Conservation (phyloP, 2,113 vertebrate genomes). For the Anseranas semipalmata region DNA sequence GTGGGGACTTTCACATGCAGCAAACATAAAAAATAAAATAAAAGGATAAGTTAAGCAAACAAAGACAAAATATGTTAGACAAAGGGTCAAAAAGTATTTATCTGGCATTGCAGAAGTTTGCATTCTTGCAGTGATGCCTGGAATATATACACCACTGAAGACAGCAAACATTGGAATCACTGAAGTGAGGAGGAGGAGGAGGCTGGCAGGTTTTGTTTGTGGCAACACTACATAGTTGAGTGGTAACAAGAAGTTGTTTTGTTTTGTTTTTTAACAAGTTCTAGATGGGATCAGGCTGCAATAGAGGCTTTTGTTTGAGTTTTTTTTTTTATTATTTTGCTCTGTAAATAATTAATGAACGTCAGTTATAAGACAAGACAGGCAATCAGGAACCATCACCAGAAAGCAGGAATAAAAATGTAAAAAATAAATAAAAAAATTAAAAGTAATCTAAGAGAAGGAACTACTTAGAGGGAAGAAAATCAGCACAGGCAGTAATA, state of each 20-base stretch:
- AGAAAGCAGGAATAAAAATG: constrained; percentile 86
- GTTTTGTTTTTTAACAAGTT: constrained; percentile 75
- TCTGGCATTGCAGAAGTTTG: constrained; percentile 68
- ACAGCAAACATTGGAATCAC: constrained; percentile 50
- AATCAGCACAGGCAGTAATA: constrained; percentile 75
- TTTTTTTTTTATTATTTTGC: constrained; percentile 57
- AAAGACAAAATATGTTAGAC: constrained; percentile 76
- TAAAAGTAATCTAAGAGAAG: constrained; percentile 72
- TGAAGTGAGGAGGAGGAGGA: constrained; percentile 68
- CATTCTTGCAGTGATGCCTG: constrained; percentile 61
- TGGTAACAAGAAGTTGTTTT: constrained; percentile 63
- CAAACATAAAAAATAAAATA: constrained; percentile 49
- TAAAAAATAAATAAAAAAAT: constrained; percentile 59
- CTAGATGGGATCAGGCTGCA: constrained; percentile 98
- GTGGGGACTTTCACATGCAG: constrained; percentile 78
- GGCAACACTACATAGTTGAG: constrained; percentile 72
- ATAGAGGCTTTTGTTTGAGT: constrained; percentile 92
- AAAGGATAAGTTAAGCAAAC: constrained; percentile 59
- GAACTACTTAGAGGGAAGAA: constrained; percentile 74
- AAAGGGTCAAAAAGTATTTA: constrained; percentile 65
- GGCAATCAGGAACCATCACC: constrained; percentile 99
- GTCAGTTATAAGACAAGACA: constrained; percentile 95
- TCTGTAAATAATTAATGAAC: constrained; percentile 78
- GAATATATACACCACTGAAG: constrained; percentile 63
- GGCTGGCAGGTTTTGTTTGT: constrained; percentile 70